A percentile compares a stretch with the other conserved stretches of the same genome.
These are phyloP conservation scores for Mesocricetus auratus DNA, from an alignment of 2,113 vertebrate species.

Conservation along the genomic window DNA sequence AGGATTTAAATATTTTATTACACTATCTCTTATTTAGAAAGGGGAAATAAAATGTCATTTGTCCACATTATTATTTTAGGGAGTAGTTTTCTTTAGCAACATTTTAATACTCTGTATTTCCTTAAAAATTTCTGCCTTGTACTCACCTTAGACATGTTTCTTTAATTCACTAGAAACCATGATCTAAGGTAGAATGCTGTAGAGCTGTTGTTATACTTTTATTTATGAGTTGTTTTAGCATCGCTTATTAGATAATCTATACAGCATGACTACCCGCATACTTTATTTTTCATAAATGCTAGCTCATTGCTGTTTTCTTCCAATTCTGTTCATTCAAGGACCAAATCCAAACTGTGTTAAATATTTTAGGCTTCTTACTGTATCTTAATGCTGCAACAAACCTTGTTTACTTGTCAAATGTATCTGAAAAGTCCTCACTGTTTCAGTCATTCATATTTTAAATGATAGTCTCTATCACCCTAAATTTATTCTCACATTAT, in stretches of 20 bases:
- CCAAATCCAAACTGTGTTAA: neutral
- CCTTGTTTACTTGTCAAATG: neutral
- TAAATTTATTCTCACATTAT: neutral
- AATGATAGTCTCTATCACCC: neutral
- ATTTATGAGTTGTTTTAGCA: neutral
- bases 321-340: neutral
- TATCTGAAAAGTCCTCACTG: neutral
- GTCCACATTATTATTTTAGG: neutral
- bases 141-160: neutral
- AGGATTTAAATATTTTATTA: neutral
- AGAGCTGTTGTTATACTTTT: neutral
- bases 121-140: neutral
- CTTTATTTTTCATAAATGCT: neutral
- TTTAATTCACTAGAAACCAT: neutral
- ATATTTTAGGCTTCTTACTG: neutral
- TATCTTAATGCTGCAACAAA: neutral
- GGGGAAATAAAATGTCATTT: neutral
- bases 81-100: neutral
- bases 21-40: neutral
- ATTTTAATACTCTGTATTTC: neutral
- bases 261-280: neutral
- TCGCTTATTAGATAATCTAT: constrained; percentile 37
- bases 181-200: neutral
- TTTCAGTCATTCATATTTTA: neutral
- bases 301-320: neutral